phyloP scores from a whole-genome alignment of 2,888 invertebrate genomes.

The Coecobrya sp. region DNA sequence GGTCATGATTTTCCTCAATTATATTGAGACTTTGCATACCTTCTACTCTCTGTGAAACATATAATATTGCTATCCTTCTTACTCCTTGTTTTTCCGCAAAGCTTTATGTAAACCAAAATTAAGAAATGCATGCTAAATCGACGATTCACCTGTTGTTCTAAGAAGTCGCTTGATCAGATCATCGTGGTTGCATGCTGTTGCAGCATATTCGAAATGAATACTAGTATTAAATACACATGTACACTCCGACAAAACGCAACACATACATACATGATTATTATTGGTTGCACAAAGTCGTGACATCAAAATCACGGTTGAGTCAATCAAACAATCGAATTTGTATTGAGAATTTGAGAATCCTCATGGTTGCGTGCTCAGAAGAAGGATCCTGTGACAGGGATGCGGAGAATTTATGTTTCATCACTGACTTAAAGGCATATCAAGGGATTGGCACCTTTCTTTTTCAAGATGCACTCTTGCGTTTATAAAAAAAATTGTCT shows the following conservation, averaged over 20 bases:
- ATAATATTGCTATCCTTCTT: not conserved
- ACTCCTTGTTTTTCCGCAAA: not conserved
- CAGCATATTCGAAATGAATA: not conserved
- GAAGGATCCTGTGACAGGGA: slow-evolving; percentile 3
- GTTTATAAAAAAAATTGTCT: not conserved
- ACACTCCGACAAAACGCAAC: not conserved
- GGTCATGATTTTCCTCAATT: slow-evolving; percentile 47
- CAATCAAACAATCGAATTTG: slow-evolving; percentile 69
- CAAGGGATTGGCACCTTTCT: not conserved
- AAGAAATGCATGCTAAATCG: slow-evolving; percentile 62
- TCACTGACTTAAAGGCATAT: not conserved
- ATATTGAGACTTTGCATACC: not conserved
- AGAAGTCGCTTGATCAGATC: slow-evolving; percentile 24
- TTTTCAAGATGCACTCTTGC: slow-evolving; percentile 7
- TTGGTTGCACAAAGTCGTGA: slow-evolving; percentile 68
- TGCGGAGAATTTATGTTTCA: not conserved
- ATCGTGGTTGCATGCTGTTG: not conserved
- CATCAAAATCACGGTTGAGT: slow-evolving; percentile 76
- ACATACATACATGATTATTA: slow-evolving; percentile 34
- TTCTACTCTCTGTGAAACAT: not conserved
- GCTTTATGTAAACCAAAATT: slow-evolving; percentile 38
- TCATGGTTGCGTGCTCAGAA: slow-evolving; percentile 15
- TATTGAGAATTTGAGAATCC: slow-evolving; percentile 24
- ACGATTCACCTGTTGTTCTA: slow-evolving; percentile 5
- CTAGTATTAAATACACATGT: slow-evolving; percentile 12